Conservation (phyloP, 2,888 invertebrate species). For the Orchesellides sinensis region DNA sequence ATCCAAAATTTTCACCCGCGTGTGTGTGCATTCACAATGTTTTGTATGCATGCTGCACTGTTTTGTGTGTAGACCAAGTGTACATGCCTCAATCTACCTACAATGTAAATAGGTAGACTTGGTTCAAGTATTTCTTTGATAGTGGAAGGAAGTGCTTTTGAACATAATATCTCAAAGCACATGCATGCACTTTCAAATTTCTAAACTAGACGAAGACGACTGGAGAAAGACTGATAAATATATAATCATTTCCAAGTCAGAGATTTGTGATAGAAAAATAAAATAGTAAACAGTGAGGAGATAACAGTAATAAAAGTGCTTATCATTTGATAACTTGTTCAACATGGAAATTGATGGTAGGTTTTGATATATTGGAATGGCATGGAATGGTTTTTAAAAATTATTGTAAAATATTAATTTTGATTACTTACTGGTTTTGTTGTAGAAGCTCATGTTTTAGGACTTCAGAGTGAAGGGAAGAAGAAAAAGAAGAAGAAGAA, state of each 20-base stretch:
- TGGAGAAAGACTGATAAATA: background rate
- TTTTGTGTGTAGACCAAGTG: too few relatives aligned
- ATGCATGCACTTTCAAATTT: background rate
- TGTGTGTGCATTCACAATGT: background rate
- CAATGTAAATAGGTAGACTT: too few relatives aligned
- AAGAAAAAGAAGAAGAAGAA: constrained; percentile 75
- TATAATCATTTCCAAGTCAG: background rate
- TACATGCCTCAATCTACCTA: too few relatives aligned
- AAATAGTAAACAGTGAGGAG: background rate
- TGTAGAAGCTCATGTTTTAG: constrained; percentile 23
- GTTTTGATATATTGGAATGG: background rate
- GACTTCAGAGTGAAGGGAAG: constrained; percentile 71
- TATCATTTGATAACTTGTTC: too few relatives aligned
- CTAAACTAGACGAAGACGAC: background rate
- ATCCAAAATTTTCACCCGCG: constrained; percentile 13
- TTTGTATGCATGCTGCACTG: background rate
- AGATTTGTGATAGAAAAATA: too few relatives aligned
- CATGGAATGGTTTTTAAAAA: background rate
- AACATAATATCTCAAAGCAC: background rate
- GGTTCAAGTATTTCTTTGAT: too few relatives aligned
- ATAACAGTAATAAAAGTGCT: background rate
- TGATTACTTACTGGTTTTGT: background rate
- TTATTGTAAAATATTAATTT: background rate
- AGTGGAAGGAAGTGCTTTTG: background rate
- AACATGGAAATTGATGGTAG: constrained; percentile 41